Conservation (phyloP, 2,797 vertebrate species). For the Halcyon chelicuti region DNA sequence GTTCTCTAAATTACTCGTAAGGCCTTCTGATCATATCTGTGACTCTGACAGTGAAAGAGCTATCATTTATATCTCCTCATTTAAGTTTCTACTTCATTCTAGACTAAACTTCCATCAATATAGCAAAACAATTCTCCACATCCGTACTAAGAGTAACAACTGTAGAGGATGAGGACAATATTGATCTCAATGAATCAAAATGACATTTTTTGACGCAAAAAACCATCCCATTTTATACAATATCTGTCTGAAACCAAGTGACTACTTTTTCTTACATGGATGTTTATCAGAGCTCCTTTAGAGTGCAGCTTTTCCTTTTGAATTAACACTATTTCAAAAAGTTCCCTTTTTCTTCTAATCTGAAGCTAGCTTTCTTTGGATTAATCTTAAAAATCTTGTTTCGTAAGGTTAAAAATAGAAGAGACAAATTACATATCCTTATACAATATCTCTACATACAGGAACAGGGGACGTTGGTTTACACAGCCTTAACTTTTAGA, state of each 20-base stretch:
- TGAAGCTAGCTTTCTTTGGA: not conserved
- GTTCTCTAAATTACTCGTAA: not conserved
- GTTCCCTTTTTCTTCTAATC: not conserved
- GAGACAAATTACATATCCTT: not conserved
- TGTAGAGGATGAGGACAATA: not conserved
- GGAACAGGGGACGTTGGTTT: not conserved
- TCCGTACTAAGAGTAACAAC: not conserved
- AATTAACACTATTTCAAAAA: not conserved
- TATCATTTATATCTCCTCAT: not conserved
- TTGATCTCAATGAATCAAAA: constrained; percentile 18
- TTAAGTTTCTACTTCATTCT: not conserved
- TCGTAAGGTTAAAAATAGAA: not conserved
- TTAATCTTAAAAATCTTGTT: not conserved
- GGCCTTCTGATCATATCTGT: not conserved
- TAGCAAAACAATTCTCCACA: not conserved
- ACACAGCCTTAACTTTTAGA: not conserved
- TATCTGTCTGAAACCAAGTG: not conserved
- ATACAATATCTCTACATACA: not conserved
- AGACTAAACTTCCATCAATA: not conserved
- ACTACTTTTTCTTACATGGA: not conserved
- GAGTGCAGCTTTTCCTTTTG: not conserved
- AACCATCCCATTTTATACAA: not conserved
- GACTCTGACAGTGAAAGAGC: not conserved
- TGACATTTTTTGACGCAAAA: not conserved
- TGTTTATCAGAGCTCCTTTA: not conserved